Evolutionary conservation across 1,140 invertebrate genomes (phyloP).

Genomic region (Callitettix versicolor): DNA sequence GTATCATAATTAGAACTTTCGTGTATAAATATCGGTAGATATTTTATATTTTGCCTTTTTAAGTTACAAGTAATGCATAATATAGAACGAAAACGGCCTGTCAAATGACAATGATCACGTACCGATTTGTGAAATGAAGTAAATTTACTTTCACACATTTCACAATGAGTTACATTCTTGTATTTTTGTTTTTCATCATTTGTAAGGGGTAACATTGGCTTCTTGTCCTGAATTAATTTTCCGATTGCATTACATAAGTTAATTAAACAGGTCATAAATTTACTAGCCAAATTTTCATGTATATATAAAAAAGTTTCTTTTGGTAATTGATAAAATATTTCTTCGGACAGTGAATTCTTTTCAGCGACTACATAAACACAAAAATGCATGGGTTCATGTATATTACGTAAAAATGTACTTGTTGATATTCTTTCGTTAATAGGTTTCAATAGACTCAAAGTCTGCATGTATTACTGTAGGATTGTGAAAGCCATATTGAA

Average conservation of each 20-base stretch:
- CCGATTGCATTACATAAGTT: background rate
- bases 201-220: background rate
- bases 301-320: slow-evolving; percentile 7
- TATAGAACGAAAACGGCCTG: background rate
- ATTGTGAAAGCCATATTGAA: background rate
- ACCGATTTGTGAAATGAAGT: background rate
- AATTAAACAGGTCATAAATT: slow-evolving; percentile 5
- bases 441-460: slow-evolving; percentile 11
- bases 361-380: slow-evolving; percentile 4
- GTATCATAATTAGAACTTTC: slow-evolving; percentile 11
- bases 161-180: background rate
- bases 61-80: slow-evolving; percentile 8
- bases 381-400: slow-evolving; percentile 9
- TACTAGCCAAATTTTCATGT: background rate
- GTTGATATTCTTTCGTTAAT: background rate
- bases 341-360: background rate
- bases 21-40: slow-evolving; percentile 6
- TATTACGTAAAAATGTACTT: background rate
- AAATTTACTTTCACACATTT: slow-evolving; percentile 7
- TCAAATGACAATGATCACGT: slow-evolving; percentile 9
- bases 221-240: background rate
- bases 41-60: background rate
- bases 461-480: slow-evolving; percentile 10
- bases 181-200: background rate
- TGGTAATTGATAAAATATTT: slow-evolving; percentile 1